Percentiles rank a stretch among this genome's conserved stretches.
Evolutionary conservation across 2,888 invertebrate genomes (phyloP).

Genomic region (Agrochola lota): DNA sequence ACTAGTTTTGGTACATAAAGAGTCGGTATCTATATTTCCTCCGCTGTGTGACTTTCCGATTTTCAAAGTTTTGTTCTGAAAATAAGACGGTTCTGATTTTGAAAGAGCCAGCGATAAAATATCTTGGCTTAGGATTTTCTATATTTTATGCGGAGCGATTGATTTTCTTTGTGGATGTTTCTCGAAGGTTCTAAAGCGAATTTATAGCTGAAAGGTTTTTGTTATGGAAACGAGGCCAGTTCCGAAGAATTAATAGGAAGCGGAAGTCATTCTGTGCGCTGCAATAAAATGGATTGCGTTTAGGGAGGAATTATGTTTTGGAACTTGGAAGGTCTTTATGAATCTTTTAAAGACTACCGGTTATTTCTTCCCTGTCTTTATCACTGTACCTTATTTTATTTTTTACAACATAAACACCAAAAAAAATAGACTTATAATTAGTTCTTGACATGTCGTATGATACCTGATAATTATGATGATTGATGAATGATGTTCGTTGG

Average conservation of each 20-base stretch:
- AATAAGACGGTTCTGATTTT: slow-evolving; percentile 61
- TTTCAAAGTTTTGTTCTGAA: slow-evolving; percentile 63
- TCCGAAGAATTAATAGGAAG: slow-evolving; percentile 51
- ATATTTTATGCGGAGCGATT: slow-evolving; percentile 61
- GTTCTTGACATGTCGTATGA: too few relatives aligned
- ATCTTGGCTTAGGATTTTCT: slow-evolving; percentile 58
- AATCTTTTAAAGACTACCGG: slow-evolving; percentile 1
- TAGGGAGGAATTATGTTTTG: slow-evolving; percentile 27
- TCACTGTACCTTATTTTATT: background rate
- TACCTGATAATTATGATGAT: too few relatives aligned
- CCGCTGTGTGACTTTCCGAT: slow-evolving; percentile 58
- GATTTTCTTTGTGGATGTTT: slow-evolving; percentile 63
- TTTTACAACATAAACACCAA: background rate
- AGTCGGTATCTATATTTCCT: slow-evolving; percentile 59
- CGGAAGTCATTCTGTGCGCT: slow-evolving; percentile 52
- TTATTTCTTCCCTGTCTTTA: slow-evolving; percentile 6
- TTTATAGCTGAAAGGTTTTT: slow-evolving; percentile 58
- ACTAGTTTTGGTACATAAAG: slow-evolving; percentile 49
- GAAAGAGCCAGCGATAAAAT: slow-evolving; percentile 60
- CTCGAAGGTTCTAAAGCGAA: slow-evolving; percentile 60
- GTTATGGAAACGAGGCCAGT: slow-evolving; percentile 60
- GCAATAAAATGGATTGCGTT: slow-evolving; percentile 53
- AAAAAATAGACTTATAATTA: background rate
- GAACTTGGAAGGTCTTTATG: slow-evolving; percentile 2
- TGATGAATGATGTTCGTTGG: too few relatives aligned